Evolutionary conservation across 2,888 invertebrate genomes (phyloP), one percentile per base, ranked within the genome.

Genomic region (Oligia latruncula): DNA sequence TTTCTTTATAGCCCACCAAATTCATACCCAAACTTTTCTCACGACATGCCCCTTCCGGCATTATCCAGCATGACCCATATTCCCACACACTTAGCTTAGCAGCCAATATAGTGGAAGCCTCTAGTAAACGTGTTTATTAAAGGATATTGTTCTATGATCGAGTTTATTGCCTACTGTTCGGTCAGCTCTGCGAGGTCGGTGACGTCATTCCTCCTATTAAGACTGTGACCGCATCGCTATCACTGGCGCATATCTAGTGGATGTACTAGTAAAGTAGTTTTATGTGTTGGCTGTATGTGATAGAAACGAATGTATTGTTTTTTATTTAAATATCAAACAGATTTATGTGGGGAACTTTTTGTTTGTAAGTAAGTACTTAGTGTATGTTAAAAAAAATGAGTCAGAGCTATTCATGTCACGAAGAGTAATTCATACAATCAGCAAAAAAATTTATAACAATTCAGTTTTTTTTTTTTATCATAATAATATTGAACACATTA

Each of bases 191-290:
- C 13, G 72, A n/a, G 71, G 49, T 20, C 17, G n/a, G 4, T 84
- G 77, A 84, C 85, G 84, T 85, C 84, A 84, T 15, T 46, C 20
- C 8, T 65, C 40, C n/a, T 49, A 66, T 60, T 43, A 49, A 55
- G 46, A 55, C 71, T 73, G 70, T 81, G 81, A 83, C 81, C 77
- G 80, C 78, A 81, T 78, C 78, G 64, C 70, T 85, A 78, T 82
- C 82, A 71, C 35, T 40, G 40, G 80, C 81, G 81, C 82, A 76
- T 81, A 80, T 80, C 76, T 81, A 70, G 55, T 40, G 23, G 17
- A 62, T 35, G 74, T 43, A 58, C 65, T 66, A 35, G 29, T 49
- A 40, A n/a, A 43, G 23, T 73, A 62, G n/a, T 23, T 71, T 11
- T 62, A 73, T 60, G n/a, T 65, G 65, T 65, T 23, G 23, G 23